phyloP scores from a whole-genome alignment of 2,888 invertebrate genomes.

The Macrophya alboannulata region DNA sequence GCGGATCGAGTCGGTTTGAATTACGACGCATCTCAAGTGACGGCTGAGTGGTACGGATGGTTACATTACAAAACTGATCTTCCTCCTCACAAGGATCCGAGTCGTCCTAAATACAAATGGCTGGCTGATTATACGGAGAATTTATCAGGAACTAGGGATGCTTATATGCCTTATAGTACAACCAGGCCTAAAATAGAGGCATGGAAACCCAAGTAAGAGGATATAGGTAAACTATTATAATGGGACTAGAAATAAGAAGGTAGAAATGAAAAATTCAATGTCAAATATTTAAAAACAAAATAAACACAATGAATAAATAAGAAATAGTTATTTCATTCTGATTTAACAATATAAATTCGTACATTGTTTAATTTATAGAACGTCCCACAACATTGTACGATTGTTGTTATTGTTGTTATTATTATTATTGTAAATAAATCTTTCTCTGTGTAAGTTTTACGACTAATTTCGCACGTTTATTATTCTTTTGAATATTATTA shows the following conservation, averaged over 20 bases:
- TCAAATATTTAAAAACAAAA: neutral
- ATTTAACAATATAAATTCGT: neutral
- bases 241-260: neutral
- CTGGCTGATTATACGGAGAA: slow-evolving; percentile 93
- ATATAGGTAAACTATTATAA: neutral
- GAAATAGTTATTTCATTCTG: neutral
- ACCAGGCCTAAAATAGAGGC: slow-evolving; percentile 92
- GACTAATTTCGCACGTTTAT: neutral
- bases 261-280: slow-evolving; percentile 29
- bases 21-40: slow-evolving; percentile 93
- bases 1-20: slow-evolving; percentile 88
- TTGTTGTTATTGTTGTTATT: neutral
- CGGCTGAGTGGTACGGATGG: slow-evolving; percentile 99
- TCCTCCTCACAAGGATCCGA: slow-evolving; percentile 87
- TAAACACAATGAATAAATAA: neutral
- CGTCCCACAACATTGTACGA: slow-evolving; percentile 7
- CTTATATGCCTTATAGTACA: slow-evolving; percentile 96
- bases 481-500: neutral
- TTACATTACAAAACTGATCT: slow-evolving; percentile 95
- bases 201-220: slow-evolving; percentile 84
- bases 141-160: slow-evolving; percentile 88
- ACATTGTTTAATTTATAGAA: slow-evolving; percentile 18
- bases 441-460: neutral
- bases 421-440: slow-evolving; percentile 31
- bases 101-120: slow-evolving; percentile 92